phyloP scores from a whole-genome alignment of 2,797 vertebrate species.

The Thunnus albacares region DNA sequence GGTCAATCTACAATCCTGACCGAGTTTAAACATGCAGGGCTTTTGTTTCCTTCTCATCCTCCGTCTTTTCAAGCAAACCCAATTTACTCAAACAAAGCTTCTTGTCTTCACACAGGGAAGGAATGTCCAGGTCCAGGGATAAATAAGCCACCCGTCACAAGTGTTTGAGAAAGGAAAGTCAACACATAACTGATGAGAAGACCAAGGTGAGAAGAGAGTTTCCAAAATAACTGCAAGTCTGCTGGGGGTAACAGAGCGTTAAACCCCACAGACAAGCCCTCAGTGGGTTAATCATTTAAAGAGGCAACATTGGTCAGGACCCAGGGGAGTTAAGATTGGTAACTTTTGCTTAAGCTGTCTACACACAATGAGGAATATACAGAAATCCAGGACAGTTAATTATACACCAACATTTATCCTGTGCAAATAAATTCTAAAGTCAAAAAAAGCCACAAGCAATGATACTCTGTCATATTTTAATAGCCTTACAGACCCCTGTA shows the following conservation, averaged over 20 bases:
- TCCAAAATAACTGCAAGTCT: constrained; percentile 44
- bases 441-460: not conserved
- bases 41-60: constrained; percentile 52
- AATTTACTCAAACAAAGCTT: constrained; percentile 58
- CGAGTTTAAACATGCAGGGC: constrained; percentile 30
- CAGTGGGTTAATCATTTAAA: constrained; percentile 73
- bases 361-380: not conserved
- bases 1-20: constrained; percentile 19
- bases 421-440: not conserved
- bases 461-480: not conserved
- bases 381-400: not conserved
- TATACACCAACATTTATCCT: not conserved
- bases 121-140: constrained; percentile 62
- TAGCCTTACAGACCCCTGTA: not conserved
- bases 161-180: constrained; percentile 58
- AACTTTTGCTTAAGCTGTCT: not conserved
- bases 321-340: constrained; percentile 12
- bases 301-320: constrained; percentile 42
- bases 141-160: constrained; percentile 51
- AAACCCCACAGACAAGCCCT: constrained; percentile 30
- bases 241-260: constrained; percentile 42
- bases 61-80: constrained; percentile 52
- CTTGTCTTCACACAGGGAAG: constrained; percentile 52
- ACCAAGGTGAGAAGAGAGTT: constrained; percentile 26
- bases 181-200: constrained; percentile 45